phyloP scores from a whole-genome alignment of 2,888 invertebrate genomes.

The Steromphala cineraria region DNA sequence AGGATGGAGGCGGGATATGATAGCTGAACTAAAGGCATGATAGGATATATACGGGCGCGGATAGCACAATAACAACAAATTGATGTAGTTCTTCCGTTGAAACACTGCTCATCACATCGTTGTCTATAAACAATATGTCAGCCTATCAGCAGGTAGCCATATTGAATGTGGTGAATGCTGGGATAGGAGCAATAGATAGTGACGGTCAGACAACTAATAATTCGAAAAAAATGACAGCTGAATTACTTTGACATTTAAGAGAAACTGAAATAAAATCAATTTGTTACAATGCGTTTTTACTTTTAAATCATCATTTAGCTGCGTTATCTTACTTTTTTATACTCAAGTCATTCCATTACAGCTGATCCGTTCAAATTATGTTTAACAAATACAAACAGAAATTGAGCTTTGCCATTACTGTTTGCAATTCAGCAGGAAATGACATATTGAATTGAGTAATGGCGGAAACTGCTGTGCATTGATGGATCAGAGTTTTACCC shows the following conservation, averaged over 20 bases:
- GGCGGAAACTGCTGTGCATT: not conserved
- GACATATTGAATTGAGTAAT: too few species aligned
- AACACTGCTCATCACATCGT: not conserved
- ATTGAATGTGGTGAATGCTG: not conserved
- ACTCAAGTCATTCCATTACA: too few species aligned
- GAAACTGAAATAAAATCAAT: too few species aligned
- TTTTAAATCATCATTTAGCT: too few species aligned
- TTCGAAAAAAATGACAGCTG: not conserved
- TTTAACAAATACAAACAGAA: too few species aligned
- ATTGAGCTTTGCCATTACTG: too few species aligned
- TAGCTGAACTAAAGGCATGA: not conserved
- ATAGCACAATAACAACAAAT: conserved; percentile 1
- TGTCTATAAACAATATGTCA: not conserved
- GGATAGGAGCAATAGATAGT: not conserved
- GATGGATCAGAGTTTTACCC: not conserved
- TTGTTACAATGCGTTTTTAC: too few species aligned
- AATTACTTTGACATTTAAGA: not conserved
- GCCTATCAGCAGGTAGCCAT: not conserved
- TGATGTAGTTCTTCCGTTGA: not conserved
- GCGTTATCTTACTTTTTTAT: too few species aligned
- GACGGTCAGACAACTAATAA: not conserved
- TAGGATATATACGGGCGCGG: not conserved
- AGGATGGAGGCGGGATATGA: not conserved
- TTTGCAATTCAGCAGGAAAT: too few species aligned
- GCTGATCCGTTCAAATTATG: too few species aligned